Percentiles rank a stretch among this genome's conserved stretches.
Evolutionary conservation across 2,797 vertebrate genomes (phyloP).

Genomic region (Centroberyx gerrardi): DNA sequence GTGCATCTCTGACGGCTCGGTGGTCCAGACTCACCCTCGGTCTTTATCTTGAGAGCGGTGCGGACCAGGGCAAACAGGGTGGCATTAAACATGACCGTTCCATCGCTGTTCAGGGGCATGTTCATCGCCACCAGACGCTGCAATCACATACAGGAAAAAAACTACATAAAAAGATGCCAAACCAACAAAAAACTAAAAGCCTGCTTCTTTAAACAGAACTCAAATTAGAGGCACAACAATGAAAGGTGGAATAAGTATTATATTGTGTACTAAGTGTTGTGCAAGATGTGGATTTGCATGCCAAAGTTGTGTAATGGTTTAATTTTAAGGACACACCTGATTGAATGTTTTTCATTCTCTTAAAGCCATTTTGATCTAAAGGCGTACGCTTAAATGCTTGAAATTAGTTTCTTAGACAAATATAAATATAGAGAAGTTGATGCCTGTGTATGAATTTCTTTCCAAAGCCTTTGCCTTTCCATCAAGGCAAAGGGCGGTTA

Average conservation of each 20-base stretch:
- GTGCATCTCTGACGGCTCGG: neutral
- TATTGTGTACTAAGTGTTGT: too few relatives aligned
- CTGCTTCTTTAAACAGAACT: neutral
- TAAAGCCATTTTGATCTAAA: too few relatives aligned
- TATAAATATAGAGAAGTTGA: too few relatives aligned
- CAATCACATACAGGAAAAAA: conserved; percentile 19
- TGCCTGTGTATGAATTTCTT: too few relatives aligned
- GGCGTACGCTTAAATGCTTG: too few relatives aligned
- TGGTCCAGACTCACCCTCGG: conserved; percentile 89
- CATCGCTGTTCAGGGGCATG: conserved; percentile 98
- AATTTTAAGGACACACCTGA: too few relatives aligned
- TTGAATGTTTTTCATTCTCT: too few relatives aligned
- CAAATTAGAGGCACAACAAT: neutral
- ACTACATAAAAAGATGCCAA: too few relatives aligned
- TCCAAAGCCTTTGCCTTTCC: too few relatives aligned
- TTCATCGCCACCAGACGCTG: conserved; percentile 96
- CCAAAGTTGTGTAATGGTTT: neutral
- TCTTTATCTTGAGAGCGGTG: conserved; percentile 99
- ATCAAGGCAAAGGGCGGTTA: too few relatives aligned
- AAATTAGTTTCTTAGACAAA: too few relatives aligned
- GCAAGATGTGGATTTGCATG: neutral
- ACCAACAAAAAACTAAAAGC: neutral
- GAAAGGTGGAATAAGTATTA: too few relatives aligned
- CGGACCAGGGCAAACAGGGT: conserved; percentile 98
- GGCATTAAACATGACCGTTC: conserved; percentile 98